Conservation (phyloP, 2,113 vertebrate species). For the Gadus chalcogrammus region DNA sequence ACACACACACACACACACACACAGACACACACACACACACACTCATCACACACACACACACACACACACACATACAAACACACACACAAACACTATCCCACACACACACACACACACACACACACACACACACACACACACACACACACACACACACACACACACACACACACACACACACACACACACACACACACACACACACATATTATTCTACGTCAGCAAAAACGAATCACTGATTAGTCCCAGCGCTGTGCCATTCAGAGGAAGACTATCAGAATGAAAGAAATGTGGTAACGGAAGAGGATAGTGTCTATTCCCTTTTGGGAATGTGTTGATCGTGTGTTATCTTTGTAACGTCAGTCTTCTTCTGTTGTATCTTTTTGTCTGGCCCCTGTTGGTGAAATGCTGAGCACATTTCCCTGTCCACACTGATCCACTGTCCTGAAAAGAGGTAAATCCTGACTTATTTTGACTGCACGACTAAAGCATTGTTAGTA, state of each 20-base stretch:
- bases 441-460: neutral
- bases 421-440: neutral
- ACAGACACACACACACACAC: too few relatives aligned
- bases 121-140: conserved; percentile 15
- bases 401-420: neutral
- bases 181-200: conserved; percentile 18
- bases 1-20: too few relatives aligned
- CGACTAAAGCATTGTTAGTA: too few relatives aligned
- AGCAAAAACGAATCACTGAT: conserved; percentile 56
- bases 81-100: conserved; percentile 6
- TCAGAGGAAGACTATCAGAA: conserved; percentile 26
- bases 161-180: conserved; percentile 23
- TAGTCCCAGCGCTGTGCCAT: conserved; percentile 58
- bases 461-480: too few relatives aligned
- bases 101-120: conserved; percentile 16
- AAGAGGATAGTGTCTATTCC: neutral
- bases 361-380: conserved; percentile 17
- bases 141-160: conserved; percentile 23
- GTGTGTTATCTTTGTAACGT: conserved; percentile 35
- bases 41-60: too few relatives aligned
- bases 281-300: conserved; percentile 9
- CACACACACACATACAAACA: conserved; percentile 5
- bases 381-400: conserved; percentile 24
- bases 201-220: conserved; percentile 35
- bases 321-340: conserved; percentile 36